phyloP scores from a whole-genome alignment of 2,113 vertebrate genomes.

The Callionymus lyra region DNA sequence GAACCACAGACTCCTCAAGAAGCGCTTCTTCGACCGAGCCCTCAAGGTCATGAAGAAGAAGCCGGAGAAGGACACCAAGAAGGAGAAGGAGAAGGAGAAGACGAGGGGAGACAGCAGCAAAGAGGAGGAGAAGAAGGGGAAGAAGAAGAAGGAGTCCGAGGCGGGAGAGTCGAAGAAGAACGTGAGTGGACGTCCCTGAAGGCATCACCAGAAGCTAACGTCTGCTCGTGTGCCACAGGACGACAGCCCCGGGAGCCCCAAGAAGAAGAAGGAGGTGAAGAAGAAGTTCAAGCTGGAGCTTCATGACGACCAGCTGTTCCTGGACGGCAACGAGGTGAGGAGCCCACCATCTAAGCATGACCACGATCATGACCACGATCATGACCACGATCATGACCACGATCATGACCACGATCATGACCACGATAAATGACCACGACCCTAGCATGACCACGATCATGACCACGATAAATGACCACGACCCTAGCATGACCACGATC shows the following conservation, averaged over 20 bases:
- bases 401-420: too few species aligned
- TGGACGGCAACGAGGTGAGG: conserved; percentile 92
- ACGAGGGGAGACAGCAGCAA: conserved; percentile 66
- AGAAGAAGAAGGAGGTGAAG: conserved; percentile 96
- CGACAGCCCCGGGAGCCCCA: conserved; percentile 87
- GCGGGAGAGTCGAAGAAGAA: conserved; percentile 70
- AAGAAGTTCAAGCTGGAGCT: conserved; percentile 98
- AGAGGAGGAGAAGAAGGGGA: conserved; percentile 77
- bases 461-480: too few species aligned
- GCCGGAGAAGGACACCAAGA: conserved; percentile 85
- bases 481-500: too few species aligned
- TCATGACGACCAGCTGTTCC: conserved; percentile 92
- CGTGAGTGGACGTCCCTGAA: conserved; percentile 17
- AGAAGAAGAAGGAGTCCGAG: conserved; percentile 69
- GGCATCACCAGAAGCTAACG: too few species aligned
- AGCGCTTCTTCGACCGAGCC: conserved; percentile 94
- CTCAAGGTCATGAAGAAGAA: conserved; percentile 99
- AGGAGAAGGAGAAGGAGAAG: conserved; percentile 83
- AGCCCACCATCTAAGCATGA: too few species aligned
- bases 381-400: too few species aligned
- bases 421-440: too few species aligned
- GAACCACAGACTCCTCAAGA: conserved; percentile 87
- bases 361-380: too few species aligned
- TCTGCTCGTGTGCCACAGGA: conserved; percentile 65
- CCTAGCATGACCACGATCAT: too few species aligned